These are phyloP conservation scores for Condylostylus longicornis DNA, from an alignment of 1,140 invertebrate genomes.

Conservation along the genomic window DNA sequence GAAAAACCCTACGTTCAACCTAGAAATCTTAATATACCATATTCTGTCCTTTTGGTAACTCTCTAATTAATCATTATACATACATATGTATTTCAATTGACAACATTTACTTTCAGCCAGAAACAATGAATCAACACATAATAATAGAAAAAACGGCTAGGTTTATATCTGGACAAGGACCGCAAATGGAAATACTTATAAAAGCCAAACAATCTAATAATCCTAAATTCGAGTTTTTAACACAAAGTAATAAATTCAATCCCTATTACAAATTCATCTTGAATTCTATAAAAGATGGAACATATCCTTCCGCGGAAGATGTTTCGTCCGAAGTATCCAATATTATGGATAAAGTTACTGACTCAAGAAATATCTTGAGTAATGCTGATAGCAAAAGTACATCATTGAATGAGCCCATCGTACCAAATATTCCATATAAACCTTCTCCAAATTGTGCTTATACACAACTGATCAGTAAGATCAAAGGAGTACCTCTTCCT, in stretches of 20 bases:
- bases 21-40: constrained; percentile 52
- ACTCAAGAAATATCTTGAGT: constrained; percentile 25
- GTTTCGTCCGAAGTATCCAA: no score
- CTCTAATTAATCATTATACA: not conserved
- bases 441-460: constrained; percentile 72
- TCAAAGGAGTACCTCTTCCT: constrained; percentile 50
- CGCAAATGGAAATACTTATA: constrained; percentile 96
- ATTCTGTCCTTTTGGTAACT: constrained; percentile 56
- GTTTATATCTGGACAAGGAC: constrained; percentile 84
- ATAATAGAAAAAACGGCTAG: constrained; percentile 93
- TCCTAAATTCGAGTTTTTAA: constrained; percentile 84
- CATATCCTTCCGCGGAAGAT: constrained; percentile 45
- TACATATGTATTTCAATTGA: constrained; percentile 2
- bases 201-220: constrained; percentile 94
- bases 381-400: constrained; percentile 7
- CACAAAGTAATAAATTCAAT: constrained; percentile 69
- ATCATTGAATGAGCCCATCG: constrained; percentile 7
- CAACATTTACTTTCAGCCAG: constrained; percentile 49
- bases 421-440: constrained; percentile 49
- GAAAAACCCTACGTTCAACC: constrained; percentile 59
- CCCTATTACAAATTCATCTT: constrained; percentile 81
- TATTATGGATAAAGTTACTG: constrained; percentile 38
- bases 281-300: constrained; percentile 63
- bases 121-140: constrained; percentile 76
- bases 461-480: constrained; percentile 67